phyloP scores from a whole-genome alignment of 1,140 invertebrate genomes.

The Notospermus geniculatus region DNA sequence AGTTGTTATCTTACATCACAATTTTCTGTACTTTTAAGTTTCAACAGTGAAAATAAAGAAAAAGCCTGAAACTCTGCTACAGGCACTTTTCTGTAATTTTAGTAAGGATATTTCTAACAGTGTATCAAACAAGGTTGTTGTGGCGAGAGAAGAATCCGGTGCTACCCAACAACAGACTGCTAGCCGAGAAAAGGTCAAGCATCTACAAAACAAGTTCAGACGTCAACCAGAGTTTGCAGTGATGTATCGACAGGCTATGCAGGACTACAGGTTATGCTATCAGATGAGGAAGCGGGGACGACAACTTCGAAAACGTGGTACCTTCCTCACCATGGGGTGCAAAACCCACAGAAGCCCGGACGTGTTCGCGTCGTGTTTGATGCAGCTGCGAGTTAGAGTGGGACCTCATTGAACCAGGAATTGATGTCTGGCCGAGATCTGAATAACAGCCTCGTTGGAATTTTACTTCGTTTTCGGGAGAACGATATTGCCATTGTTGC shows the following conservation, averaged over 20 bases:
- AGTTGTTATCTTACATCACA: no score
- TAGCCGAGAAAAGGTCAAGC: constrained; percentile 5
- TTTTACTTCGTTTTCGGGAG: constrained; percentile 29
- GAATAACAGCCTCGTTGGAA: constrained; percentile 35
- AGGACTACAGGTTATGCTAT: background rate
- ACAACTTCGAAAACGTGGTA: constrained; percentile 16
- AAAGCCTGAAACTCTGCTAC: no score
- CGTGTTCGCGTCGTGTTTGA: constrained; percentile 32
- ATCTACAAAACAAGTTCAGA: background rate
- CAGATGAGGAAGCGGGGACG: background rate
- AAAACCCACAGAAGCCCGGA: constrained; percentile 23
- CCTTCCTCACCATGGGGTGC: constrained; percentile 28
- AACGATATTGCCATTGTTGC: constrained; percentile 25
- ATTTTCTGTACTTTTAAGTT: no score
- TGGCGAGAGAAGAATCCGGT: background rate
- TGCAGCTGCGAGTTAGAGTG: constrained; percentile 20
- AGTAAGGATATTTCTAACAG: no score
- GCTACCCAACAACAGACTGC: background rate
- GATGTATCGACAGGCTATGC: background rate
- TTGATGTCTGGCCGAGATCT: constrained; percentile 45
- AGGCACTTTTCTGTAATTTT: no score
- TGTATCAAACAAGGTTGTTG: background rate
- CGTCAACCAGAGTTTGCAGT: background rate
- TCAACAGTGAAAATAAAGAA: no score
- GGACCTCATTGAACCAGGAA: constrained; percentile 35